phyloP scores from a whole-genome alignment of 2,113 vertebrate species.

The Nothocercus nigrocapillus region DNA sequence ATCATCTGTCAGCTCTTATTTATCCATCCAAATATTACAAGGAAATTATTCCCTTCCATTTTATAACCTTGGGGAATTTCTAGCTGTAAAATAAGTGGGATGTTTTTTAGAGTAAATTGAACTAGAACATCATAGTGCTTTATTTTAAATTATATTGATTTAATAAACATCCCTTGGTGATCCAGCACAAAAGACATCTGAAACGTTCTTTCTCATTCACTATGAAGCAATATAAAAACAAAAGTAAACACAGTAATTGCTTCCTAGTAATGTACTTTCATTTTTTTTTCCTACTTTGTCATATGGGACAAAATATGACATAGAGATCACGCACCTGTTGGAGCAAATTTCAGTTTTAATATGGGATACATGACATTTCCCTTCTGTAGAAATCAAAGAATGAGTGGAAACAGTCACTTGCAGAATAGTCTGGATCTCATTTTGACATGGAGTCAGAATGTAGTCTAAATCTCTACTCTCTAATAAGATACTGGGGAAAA shows the following conservation, averaged over 20 bases:
- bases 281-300: not conserved
- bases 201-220: not conserved
- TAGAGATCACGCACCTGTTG: not conserved
- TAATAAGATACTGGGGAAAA: too few species aligned
- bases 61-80: constrained; percentile 1
- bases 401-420: too few species aligned
- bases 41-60: not conserved
- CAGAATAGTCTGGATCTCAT: too few species aligned
- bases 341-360: not conserved
- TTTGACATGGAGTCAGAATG: too few species aligned
- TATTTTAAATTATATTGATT: constrained; percentile 27
- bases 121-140: not conserved
- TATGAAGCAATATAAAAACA: not conserved
- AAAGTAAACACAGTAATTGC: not conserved
- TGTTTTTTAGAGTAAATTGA: not conserved
- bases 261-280: not conserved
- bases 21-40: not conserved
- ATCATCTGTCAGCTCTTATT: constrained; percentile 30
- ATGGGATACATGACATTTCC: not conserved
- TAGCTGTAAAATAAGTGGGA: not conserved
- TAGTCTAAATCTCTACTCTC: too few species aligned
- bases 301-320: not conserved
- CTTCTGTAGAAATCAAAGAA: too few species aligned
- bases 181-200: not conserved
- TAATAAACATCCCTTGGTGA: not conserved